These are phyloP conservation scores for Dendronephthya gigantea DNA, from an alignment of 64 coral and sea anemone species.

Conservation along the genomic window DNA sequence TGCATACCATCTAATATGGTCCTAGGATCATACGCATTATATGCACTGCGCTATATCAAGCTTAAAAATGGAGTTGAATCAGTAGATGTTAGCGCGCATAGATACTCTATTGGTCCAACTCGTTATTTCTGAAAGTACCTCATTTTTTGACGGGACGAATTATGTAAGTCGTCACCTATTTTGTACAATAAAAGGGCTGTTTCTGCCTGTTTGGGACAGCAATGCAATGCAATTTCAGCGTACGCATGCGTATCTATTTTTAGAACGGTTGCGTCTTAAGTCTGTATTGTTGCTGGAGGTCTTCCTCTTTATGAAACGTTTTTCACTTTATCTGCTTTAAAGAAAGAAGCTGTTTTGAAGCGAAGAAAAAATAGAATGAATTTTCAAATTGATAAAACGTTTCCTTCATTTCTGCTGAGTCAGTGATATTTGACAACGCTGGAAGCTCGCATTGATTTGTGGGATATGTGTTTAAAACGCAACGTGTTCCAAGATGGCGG, in stretches of 20 bases:
- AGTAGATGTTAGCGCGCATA: too few relatives aligned
- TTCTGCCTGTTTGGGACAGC: too few relatives aligned
- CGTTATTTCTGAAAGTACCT: too few relatives aligned
- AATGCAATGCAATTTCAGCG: not conserved
- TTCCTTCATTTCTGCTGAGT: not conserved
- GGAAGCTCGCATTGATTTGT: not conserved
- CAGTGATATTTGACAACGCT: not conserved
- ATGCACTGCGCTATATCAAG: not conserved
- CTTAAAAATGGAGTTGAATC: too few relatives aligned
- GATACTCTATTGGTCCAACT: too few relatives aligned
- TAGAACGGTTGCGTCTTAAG: not conserved
- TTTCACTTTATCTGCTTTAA: not conserved
- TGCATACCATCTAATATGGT: not conserved
- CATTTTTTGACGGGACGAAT: not conserved
- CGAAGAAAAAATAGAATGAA: too few relatives aligned
- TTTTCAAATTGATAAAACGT: not conserved
- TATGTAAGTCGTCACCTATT: too few relatives aligned
- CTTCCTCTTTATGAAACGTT: too few relatives aligned
- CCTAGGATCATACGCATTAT: not conserved
- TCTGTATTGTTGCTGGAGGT: too few relatives aligned
- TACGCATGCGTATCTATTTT: not conserved
- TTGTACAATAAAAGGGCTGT: too few relatives aligned
- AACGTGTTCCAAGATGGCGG: slow-evolving; percentile 21
- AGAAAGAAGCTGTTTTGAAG: not conserved
- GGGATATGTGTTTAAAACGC: not conserved